Evolutionary conservation across 2,113 vertebrate genomes (phyloP).

Genomic region (Lepus americanus): DNA sequence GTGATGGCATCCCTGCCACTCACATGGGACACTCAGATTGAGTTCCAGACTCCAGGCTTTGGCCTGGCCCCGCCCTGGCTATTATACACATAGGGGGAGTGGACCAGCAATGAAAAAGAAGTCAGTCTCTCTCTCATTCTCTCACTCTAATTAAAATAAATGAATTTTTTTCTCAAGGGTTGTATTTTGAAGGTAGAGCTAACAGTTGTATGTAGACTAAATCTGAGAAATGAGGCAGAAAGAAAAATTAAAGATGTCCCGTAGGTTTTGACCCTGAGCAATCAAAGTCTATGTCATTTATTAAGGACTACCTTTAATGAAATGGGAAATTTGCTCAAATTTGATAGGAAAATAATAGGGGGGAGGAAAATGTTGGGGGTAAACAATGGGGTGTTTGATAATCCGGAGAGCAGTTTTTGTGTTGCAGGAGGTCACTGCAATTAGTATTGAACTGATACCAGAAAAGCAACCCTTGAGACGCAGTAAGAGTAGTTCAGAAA

Average conservation of each 20-base stretch:
- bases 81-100: too few relatives aligned
- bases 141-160: too few relatives aligned
- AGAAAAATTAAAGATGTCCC: not conserved
- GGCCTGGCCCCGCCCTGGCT: too few relatives aligned
- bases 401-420: not conserved
- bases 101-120: too few relatives aligned
- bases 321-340: not conserved
- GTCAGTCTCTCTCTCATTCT: too few relatives aligned
- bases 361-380: too few relatives aligned
- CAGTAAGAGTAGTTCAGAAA: not conserved
- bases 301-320: not conserved
- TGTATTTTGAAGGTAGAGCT: not conserved
- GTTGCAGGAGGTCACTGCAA: not conserved
- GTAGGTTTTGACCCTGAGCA: not conserved
- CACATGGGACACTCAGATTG: too few relatives aligned
- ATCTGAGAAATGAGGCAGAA: not conserved
- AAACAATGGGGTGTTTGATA: rapidly evolving
- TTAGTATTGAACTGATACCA: not conserved
- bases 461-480: not conserved
- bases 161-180: not conserved
- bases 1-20: too few relatives aligned
- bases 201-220: not conserved
- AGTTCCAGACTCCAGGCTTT: too few relatives aligned
- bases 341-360: not conserved
- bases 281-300: not conserved